Conservation (phyloP, 1,140 invertebrate species). For the Dinothrombium tinctorium region DNA sequence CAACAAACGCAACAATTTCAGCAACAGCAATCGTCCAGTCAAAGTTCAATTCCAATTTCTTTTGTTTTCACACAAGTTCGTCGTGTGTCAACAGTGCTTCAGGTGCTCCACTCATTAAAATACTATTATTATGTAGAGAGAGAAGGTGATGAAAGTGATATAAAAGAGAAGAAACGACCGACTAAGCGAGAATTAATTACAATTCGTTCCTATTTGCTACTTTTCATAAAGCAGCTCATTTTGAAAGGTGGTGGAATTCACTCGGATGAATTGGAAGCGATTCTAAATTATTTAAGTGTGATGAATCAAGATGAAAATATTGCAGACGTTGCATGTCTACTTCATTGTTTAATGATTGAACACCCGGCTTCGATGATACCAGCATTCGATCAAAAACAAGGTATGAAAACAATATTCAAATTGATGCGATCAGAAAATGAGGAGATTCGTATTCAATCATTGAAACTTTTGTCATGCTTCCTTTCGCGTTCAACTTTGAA, state of each 20-base stretch:
- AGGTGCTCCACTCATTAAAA: constrained; percentile 93
- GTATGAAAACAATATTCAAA: constrained; percentile 88
- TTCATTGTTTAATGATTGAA: constrained; percentile 89
- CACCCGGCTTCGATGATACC: constrained; percentile 96
- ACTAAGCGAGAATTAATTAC: constrained; percentile 77
- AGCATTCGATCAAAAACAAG: constrained; percentile 89
- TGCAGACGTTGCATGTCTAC: constrained; percentile 87
- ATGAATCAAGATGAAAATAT: constrained; percentile 95
- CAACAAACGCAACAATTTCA: too few species aligned
- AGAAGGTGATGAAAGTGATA: neutral
- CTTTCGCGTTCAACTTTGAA: constrained; percentile 34
- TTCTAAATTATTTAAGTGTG: constrained; percentile 90
- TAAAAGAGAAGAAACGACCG: constrained; percentile 30
- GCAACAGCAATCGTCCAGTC: neutral
- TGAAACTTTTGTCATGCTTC: constrained; percentile 60
- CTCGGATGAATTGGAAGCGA: constrained; percentile 69
- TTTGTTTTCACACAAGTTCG: constrained; percentile 41
- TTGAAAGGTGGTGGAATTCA: constrained; percentile 90
- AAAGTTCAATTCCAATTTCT: neutral
- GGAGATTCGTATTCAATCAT: constrained; percentile 72
- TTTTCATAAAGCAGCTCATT: constrained; percentile 87
- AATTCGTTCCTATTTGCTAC: constrained; percentile 75
- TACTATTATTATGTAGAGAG: constrained; percentile 92
- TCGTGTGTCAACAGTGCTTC: constrained; percentile 82
- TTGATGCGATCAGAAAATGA: constrained; percentile 81